phyloP scores from a whole-genome alignment of 2,113 vertebrate genomes.

The Pristiophorus japonicus region DNA sequence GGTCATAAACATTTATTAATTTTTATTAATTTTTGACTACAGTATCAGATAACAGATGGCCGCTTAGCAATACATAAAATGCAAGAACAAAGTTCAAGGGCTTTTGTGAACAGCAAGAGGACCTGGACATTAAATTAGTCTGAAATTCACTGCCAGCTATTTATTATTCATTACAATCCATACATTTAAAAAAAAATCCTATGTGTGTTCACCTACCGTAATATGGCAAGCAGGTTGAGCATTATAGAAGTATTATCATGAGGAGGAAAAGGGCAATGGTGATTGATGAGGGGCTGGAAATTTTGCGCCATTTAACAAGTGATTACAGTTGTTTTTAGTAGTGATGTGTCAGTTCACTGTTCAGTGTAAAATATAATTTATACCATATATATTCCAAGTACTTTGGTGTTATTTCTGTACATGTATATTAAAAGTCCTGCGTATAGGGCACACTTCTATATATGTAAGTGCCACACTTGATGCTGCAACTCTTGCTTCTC shows the following conservation, averaged over 20 bases:
- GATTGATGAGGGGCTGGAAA: no score
- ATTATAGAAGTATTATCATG: no score
- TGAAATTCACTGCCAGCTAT: slow-evolving; percentile 13
- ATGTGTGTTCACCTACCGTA: background rate
- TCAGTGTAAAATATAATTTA: background rate
- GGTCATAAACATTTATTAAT: background rate
- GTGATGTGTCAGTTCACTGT: no score
- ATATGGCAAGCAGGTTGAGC: background rate
- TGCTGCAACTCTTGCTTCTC: background rate
- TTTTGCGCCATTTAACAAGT: no score
- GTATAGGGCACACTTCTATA: background rate
- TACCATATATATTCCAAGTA: background rate
- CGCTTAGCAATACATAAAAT: background rate
- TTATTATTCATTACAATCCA: background rate
- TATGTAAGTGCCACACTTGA: background rate
- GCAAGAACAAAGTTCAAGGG: background rate
- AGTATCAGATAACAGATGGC: background rate
- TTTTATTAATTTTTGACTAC: background rate
- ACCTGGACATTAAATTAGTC: background rate
- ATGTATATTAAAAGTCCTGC: background rate
- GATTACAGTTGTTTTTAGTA: no score
- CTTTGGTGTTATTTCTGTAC: background rate
- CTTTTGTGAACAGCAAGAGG: background rate
- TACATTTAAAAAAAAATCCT: background rate
- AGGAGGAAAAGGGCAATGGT: no score